Evolutionary conservation across 1,140 invertebrate species (phyloP).

Genomic region (Macrobrachium rosenbergii): DNA sequence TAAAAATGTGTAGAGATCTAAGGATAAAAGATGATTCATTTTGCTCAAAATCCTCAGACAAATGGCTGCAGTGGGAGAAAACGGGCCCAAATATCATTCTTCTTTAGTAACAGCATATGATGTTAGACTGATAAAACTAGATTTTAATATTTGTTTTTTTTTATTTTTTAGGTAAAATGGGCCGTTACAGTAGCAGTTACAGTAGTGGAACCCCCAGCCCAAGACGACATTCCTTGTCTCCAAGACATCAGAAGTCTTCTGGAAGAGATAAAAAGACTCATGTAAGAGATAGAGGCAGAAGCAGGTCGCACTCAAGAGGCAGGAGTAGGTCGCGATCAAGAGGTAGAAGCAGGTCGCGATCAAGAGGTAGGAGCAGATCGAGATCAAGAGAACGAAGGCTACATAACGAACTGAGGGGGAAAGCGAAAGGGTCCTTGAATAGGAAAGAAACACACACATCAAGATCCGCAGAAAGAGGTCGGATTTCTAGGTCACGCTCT

Average conservation of each 20-base stretch:
- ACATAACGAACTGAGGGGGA: background rate
- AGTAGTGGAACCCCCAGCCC: background rate
- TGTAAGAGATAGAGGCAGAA: background rate
- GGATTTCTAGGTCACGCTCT: constrained; percentile 5
- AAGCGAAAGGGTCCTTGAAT: too few species aligned
- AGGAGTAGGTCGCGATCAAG: too few species aligned
- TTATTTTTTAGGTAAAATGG: constrained; percentile 28
- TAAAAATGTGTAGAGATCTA: too few species aligned
- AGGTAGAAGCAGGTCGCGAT: constrained; percentile 18
- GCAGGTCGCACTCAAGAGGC: too few species aligned
- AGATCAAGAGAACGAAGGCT: constrained; percentile 14
- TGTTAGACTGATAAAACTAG: too few species aligned
- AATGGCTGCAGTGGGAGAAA: too few species aligned
- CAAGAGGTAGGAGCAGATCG: constrained; percentile 29
- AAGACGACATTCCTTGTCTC: background rate
- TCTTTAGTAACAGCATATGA: too few species aligned
- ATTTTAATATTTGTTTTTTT: too few species aligned
- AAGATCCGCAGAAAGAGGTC: background rate
- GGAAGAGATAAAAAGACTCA: background rate
- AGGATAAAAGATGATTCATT: too few species aligned
- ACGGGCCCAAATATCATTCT: too few species aligned
- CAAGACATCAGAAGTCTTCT: too few species aligned
- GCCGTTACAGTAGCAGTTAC: constrained; percentile 24
- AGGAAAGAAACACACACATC: background rate
- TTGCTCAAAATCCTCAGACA: too few species aligned